These are phyloP conservation scores for Ginglymostoma cirratum DNA, from an alignment of 2,113 vertebrate species.

Conservation along the genomic window DNA sequence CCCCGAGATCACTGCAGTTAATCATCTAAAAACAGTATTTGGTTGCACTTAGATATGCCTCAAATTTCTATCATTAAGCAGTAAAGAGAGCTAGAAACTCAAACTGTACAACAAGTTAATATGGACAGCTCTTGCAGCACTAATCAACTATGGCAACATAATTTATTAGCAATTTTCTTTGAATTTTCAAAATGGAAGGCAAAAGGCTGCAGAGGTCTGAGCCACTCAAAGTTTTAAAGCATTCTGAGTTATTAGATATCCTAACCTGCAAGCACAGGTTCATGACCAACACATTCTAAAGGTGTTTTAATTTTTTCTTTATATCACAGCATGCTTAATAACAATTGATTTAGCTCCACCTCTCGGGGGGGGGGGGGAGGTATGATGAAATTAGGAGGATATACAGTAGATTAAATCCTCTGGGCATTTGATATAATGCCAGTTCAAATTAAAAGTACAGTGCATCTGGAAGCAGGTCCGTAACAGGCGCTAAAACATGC, in stretches of 20 bases:
- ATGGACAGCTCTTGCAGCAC: neutral
- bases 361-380: neutral
- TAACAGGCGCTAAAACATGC: neutral
- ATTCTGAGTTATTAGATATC: neutral
- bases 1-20: neutral
- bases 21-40: neutral
- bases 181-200: neutral
- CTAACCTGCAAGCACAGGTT: neutral
- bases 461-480: neutral
- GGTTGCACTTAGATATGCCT: neutral
- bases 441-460: neutral
- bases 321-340: neutral
- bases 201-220: neutral
- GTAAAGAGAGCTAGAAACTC: neutral
- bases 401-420: neutral
- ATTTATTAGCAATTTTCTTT: neutral
- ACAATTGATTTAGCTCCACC: neutral
- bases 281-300: neutral
- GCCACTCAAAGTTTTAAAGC: neutral
- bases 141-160: neutral
- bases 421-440: neutral
- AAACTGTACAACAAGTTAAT: neutral
- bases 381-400: neutral
- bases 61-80: neutral
- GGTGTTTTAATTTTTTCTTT: neutral